These are phyloP conservation scores for Hydropsyche tenuis DNA, from an alignment of 1,140 invertebrate species.

Conservation along the genomic window DNA sequence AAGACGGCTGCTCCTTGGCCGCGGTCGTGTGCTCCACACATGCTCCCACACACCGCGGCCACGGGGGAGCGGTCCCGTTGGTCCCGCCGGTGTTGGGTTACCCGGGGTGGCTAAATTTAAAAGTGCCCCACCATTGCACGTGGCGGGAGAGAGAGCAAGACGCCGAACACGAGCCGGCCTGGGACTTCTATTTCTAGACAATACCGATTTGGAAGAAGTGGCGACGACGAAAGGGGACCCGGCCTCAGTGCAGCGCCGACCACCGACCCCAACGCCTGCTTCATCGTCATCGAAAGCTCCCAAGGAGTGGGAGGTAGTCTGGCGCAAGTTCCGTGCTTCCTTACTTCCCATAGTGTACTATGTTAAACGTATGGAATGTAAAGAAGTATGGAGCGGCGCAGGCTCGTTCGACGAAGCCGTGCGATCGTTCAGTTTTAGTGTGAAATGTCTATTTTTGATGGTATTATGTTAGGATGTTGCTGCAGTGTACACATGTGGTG, in stretches of 20 bases:
- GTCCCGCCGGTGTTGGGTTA: conserved; percentile 44
- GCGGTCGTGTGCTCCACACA: too few relatives aligned
- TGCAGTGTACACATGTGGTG: conserved; percentile 33
- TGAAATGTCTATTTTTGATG: too few relatives aligned
- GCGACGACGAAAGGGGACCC: conserved; percentile 56
- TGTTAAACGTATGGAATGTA: conserved; percentile 89
- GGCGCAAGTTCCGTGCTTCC: conserved; percentile 89
- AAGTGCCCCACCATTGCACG: not conserved
- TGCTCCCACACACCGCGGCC: not conserved
- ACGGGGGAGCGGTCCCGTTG: conserved; percentile 2
- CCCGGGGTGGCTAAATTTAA: conserved; percentile 45
- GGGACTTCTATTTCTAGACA: conserved; percentile 77
- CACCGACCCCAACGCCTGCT: conserved; percentile 53
- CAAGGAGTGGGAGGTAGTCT: conserved; percentile 53
- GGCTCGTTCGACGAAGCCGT: conserved; percentile 43
- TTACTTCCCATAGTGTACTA: conserved; percentile 91
- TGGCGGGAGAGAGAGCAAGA: too few relatives aligned
- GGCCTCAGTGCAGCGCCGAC: conserved; percentile 54
- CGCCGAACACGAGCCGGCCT: conserved; percentile 56
- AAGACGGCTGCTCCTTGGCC: too few relatives aligned
- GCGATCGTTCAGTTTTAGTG: not conserved
- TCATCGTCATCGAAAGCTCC: conserved; percentile 49
- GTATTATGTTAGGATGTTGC: not conserved
- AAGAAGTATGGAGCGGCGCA: conserved; percentile 91
- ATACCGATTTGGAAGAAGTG: conserved; percentile 78